Evolutionary conservation across 2,113 vertebrate species (phyloP).

Genomic region (Chrysemys picta): DNA sequence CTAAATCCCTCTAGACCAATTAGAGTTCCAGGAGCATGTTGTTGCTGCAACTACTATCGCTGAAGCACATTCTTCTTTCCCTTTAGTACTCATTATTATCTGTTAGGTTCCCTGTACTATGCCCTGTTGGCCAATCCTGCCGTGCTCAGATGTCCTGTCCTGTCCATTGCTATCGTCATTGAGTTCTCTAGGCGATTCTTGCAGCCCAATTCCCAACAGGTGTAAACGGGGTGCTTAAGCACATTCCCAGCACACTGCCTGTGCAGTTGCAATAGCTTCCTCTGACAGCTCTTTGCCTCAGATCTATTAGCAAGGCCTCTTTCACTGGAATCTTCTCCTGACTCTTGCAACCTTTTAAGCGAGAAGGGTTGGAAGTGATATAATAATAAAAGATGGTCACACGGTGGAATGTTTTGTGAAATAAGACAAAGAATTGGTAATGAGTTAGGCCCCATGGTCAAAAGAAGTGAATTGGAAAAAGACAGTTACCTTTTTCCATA

Average conservation of each 20-base stretch:
- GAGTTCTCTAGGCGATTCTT: not conserved
- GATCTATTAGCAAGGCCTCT: not conserved
- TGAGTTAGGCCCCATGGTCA: not conserved
- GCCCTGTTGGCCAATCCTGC: not conserved
- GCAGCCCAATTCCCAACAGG: not conserved
- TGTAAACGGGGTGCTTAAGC: not conserved
- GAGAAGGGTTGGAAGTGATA: not conserved
- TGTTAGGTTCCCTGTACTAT: not conserved
- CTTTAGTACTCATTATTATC: not conserved
- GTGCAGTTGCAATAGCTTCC: not conserved
- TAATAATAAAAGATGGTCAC: not conserved
- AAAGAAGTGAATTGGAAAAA: not conserved
- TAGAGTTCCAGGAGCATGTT: not conserved
- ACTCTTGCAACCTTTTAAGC: not conserved
- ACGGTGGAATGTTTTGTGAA: not conserved
- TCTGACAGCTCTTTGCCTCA: not conserved
- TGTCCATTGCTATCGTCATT: not conserved
- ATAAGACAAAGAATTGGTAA: not conserved
- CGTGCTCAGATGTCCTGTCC: not conserved
- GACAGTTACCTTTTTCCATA: too few relatives aligned
- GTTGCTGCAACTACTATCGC: not conserved
- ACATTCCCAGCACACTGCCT: not conserved
- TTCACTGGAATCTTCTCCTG: not conserved
- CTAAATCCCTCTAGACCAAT: constrained; percentile 11
- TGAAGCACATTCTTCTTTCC: not conserved